A percentile compares a stretch with the other conserved stretches of the same genome.
Conservation (phyloP, 2,113 vertebrate species). For the Beaufortia kweichowensis region DNA sequence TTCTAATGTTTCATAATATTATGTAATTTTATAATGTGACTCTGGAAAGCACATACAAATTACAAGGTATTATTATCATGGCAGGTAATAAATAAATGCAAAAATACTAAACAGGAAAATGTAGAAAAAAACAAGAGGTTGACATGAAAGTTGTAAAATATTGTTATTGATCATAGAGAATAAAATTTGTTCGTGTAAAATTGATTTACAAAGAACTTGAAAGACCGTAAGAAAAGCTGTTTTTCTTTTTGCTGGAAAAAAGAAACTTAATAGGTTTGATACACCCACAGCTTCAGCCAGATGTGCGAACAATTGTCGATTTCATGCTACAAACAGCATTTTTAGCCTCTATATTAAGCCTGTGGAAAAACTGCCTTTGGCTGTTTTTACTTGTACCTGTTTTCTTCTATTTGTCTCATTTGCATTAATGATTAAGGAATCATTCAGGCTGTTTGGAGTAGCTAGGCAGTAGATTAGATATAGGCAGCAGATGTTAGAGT, state of each 20-base stretch:
- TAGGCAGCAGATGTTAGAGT: background rate
- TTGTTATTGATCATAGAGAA: background rate
- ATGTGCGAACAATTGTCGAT: background rate
- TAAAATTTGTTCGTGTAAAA: background rate
- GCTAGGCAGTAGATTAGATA: background rate
- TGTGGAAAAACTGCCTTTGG: background rate
- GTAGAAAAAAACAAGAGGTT: too few relatives aligned
- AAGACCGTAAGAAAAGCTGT: background rate
- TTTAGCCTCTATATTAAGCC: background rate
- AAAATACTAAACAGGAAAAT: too few relatives aligned
- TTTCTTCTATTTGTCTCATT: conserved; percentile 18
- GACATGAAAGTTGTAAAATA: background rate
- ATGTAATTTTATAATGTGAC: background rate
- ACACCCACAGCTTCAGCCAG: background rate
- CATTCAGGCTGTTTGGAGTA: background rate
- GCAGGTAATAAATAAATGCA: background rate
- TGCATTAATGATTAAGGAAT: background rate
- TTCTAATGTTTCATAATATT: background rate
- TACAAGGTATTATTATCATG: background rate
- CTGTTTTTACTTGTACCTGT: background rate
- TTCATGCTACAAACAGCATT: background rate
- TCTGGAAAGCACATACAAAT: background rate
- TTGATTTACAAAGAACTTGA: background rate
- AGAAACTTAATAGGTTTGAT: background rate
- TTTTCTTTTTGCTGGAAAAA: background rate